Conservation (phyloP, 2,888 invertebrate genomes). For the Phragmatobia fuliginosa region DNA sequence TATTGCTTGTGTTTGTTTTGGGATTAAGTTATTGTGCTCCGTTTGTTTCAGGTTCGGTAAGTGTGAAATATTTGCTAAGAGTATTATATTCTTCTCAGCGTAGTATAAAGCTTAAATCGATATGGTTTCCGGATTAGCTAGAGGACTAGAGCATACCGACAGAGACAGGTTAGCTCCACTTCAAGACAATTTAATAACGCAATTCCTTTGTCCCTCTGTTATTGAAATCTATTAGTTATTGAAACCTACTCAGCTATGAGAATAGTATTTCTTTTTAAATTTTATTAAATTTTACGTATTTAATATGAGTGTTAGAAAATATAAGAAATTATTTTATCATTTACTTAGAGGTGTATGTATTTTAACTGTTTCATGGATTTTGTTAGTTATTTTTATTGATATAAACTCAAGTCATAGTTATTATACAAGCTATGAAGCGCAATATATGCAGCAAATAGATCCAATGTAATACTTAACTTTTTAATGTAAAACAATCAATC, state of each 20-base stretch:
- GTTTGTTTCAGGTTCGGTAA: not conserved
- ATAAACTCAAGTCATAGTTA: no score
- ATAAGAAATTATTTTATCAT: no score
- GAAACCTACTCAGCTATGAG: not conserved
- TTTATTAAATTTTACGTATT: no score
- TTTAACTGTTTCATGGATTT: no score
- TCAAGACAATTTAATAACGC: not conserved
- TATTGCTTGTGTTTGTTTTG: not conserved
- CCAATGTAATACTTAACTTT: not conserved
- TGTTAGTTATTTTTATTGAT: no score
- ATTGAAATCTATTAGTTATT: not conserved
- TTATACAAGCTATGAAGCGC: not conserved
- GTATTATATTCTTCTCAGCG: not conserved
- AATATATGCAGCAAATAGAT: not conserved
- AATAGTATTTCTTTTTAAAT: no score
- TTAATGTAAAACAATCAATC: not conserved
- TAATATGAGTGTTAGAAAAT: no score
- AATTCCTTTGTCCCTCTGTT: not conserved
- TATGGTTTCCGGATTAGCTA: not conserved
- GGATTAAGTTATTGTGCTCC: not conserved
- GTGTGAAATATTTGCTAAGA: not conserved
- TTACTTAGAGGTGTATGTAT: no score
- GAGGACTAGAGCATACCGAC: not conserved
- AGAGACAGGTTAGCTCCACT: not conserved
- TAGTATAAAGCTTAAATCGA: not conserved